These are phyloP conservation scores for Toxotes chatareus DNA, from an alignment of 2,113 vertebrate genomes.

Conservation along the genomic window DNA sequence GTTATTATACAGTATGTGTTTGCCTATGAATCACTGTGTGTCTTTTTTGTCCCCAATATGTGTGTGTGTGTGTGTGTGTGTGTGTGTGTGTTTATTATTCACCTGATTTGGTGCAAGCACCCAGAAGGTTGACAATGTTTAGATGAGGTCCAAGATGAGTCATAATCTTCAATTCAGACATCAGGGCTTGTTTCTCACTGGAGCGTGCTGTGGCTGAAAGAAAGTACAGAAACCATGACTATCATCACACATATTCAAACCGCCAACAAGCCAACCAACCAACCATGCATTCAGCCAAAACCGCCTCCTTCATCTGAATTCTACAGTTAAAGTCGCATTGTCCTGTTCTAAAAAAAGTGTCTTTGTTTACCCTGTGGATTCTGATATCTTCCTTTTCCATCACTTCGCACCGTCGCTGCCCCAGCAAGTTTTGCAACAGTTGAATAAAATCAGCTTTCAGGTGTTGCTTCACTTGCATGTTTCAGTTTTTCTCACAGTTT, in stretches of 20 bases:
- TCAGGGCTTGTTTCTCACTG: conserved; percentile 98
- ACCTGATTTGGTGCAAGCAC: conserved; percentile 99
- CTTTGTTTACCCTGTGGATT: neutral
- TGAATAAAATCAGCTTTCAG: neutral
- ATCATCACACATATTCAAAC: conserved; percentile 1
- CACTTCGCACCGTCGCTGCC: neutral
- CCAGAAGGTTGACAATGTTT: conserved; percentile 97
- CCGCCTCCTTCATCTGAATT: neutral
- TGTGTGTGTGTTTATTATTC: conserved; percentile 23
- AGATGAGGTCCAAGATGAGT: conserved; percentile 97
- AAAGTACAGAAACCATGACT: neutral
- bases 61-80: no score
- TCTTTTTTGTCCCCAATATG: conserved; percentile 1
- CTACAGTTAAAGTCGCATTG: neutral
- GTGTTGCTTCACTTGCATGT: neutral
- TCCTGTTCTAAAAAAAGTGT: neutral
- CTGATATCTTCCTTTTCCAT: neutral
- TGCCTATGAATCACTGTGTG: neutral
- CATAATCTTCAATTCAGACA: conserved; percentile 99
- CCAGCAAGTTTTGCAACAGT: neutral
- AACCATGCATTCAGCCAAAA: neutral
- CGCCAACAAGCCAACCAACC: neutral
- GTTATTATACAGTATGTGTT: conserved; percentile 3
- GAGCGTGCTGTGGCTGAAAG: conserved; percentile 94
- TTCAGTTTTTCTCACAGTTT: neutral